Conservation (phyloP, 2,888 invertebrate species). For the Aphodius granarius region DNA sequence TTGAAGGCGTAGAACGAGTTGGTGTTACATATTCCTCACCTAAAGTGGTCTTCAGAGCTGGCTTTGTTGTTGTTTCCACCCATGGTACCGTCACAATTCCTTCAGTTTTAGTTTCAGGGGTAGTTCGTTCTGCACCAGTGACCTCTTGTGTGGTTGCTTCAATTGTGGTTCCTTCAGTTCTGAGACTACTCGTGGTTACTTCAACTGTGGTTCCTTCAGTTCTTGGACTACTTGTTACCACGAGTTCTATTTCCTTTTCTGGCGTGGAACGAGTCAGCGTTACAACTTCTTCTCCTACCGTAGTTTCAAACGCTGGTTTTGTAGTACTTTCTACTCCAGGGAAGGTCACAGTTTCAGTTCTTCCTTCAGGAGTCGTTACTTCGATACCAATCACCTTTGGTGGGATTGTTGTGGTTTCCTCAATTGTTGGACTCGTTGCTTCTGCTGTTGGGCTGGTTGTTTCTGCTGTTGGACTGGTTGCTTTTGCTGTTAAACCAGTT, state of each 20-base stretch:
- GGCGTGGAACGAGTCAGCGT: not conserved
- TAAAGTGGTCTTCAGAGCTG: not conserved
- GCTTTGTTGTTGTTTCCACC: not conserved
- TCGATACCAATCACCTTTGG: not conserved
- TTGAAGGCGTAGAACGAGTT: not conserved
- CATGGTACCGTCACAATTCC: not conserved
- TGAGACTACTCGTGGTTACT: slow-evolving; percentile 17
- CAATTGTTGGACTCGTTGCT: not conserved
- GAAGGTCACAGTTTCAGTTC: slow-evolving; percentile 10
- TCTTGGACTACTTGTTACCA: not conserved
- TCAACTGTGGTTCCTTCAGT: slow-evolving; percentile 27
- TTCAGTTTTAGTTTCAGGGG: not conserved
- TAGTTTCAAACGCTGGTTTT: slow-evolving; percentile 25
- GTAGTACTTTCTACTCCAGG: slow-evolving; percentile 6
- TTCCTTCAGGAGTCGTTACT: slow-evolving; percentile 1
- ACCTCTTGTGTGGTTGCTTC: slow-evolving; percentile 10
- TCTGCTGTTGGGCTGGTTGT: slow-evolving; percentile 34
- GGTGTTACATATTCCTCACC: not conserved
- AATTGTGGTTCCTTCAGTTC: slow-evolving; percentile 17
- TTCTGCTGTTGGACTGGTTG: slow-evolving; percentile 10
- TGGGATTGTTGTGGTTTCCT: not conserved
- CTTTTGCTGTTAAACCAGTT: not conserved
- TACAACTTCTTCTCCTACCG: not conserved
- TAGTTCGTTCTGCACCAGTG: not conserved
- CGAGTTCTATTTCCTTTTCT: slow-evolving; percentile 11